These are phyloP conservation scores for Conomelus anceps DNA, from an alignment of 2,888 invertebrate species.

Conservation along the genomic window DNA sequence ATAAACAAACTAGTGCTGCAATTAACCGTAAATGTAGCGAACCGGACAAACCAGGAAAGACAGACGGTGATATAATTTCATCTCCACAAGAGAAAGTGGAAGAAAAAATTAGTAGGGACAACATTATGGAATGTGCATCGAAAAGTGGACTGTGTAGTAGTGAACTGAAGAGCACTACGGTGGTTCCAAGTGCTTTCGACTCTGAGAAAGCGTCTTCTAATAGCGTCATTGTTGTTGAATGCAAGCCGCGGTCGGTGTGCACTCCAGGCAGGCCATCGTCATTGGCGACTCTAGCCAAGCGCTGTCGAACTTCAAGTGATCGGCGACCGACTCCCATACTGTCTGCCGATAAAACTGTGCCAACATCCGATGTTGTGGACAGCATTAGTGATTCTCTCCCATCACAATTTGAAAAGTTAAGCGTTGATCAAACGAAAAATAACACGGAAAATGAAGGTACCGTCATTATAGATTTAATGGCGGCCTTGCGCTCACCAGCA, in stretches of 20 bases:
- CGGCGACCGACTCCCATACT: background rate
- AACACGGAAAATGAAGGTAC: background rate
- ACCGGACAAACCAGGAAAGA: background rate
- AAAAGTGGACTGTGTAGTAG: background rate
- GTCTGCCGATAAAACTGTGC: background rate
- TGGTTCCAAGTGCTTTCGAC: no score
- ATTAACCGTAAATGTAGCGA: no score
- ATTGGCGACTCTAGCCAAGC: background rate
- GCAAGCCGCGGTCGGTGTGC: background rate
- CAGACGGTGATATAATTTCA: background rate
- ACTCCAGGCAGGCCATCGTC: background rate
- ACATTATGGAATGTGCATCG: no score
- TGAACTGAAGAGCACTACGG: no score
- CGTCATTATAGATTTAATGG: background rate
- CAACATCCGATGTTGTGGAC: background rate
- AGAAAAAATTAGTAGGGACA: background rate
- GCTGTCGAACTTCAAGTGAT: background rate
- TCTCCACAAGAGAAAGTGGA: no score
- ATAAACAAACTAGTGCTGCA: background rate
- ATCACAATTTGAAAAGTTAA: background rate
- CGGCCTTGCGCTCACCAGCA: background rate
- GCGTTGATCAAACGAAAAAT: background rate
- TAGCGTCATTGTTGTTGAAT: background rate
- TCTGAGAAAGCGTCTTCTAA: background rate
- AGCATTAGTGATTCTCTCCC: slow-evolving; percentile 16